These are phyloP conservation scores for Anabacerthia variegaticeps DNA, from an alignment of 2,797 vertebrate species.

Conservation along the genomic window DNA sequence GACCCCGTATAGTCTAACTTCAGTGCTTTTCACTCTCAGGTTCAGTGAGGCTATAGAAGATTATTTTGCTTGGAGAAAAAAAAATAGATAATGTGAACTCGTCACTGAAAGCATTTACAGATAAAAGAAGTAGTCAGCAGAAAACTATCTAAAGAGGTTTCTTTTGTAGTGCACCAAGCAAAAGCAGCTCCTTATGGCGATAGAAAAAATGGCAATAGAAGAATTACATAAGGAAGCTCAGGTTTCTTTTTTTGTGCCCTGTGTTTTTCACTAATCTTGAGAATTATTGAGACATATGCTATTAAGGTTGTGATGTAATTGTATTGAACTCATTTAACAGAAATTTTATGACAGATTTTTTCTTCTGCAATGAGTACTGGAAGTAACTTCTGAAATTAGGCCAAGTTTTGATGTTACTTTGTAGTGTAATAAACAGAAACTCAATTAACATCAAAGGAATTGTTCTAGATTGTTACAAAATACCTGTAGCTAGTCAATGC, in stretches of 20 bases:
- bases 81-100: conserved; percentile 14
- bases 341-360: background rate
- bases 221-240: conserved; percentile 39
- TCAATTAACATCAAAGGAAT: background rate
- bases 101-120: conserved; percentile 57
- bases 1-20: conserved; percentile 8
- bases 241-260: background rate
- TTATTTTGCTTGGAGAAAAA: conserved; percentile 46
- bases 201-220: conserved; percentile 7
- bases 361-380: background rate
- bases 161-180: conserved; percentile 33
- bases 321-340: background rate
- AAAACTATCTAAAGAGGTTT: conserved; percentile 53
- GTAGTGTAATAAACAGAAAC: background rate
- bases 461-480: background rate
- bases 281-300: background rate
- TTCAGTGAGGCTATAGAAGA: conserved; percentile 46
- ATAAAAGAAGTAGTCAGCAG: conserved; percentile 59
- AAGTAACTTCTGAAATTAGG: conserved; percentile 12
- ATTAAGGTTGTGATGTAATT: conserved; percentile 27
- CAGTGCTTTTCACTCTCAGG: conserved; percentile 33
- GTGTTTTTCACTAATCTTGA: background rate
- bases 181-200: conserved; percentile 31
- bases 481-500: background rate
- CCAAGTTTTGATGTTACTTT: background rate